These are phyloP conservation scores for Lepus timidus DNA, from an alignment of 2,113 vertebrate species.

Conservation along the genomic window DNA sequence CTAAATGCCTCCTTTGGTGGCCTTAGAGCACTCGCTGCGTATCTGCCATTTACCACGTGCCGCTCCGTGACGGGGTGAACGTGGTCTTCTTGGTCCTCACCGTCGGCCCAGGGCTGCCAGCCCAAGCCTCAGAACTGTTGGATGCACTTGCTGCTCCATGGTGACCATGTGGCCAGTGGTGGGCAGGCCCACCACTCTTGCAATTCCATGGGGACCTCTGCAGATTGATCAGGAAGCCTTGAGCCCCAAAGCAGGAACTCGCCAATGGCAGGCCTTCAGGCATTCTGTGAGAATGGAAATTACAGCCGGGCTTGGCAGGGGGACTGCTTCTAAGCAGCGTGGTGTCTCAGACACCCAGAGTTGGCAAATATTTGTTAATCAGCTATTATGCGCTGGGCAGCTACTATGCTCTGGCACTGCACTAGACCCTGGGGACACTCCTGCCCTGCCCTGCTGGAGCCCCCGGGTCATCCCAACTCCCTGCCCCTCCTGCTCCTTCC, in stretches of 20 bases:
- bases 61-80: background rate
- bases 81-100: slow-evolving; percentile 11
- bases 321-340: background rate
- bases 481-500: background rate
- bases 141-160: background rate
- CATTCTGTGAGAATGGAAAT: background rate
- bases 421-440: background rate
- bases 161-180: background rate
- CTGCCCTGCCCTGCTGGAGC: background rate
- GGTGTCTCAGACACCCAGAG: background rate
- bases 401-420: background rate
- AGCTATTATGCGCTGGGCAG: background rate
- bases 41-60: background rate
- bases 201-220: background rate
- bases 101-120: background rate
- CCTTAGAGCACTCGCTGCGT: background rate
- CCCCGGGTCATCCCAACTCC: background rate
- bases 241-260: background rate
- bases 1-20: background rate
- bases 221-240: background rate
- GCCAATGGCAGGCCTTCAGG: background rate
- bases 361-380: background rate
- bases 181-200: background rate
- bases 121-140: background rate
- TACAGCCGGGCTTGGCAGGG: background rate